Conservation (phyloP, 2,113 vertebrate genomes). For the Tenrec ecaudatus region DNA sequence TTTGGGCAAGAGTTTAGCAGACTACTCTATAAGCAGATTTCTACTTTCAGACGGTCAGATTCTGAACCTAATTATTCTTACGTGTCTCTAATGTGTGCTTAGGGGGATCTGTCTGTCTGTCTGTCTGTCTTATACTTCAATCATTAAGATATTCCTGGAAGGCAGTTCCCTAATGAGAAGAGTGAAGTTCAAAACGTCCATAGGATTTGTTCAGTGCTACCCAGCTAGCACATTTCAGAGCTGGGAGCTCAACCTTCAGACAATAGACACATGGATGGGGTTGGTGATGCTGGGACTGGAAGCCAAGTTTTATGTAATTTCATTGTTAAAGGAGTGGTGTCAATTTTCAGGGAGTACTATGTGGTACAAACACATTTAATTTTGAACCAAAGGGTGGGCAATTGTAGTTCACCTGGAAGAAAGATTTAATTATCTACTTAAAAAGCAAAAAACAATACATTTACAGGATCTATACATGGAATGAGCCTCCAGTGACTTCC, state of each 20-base stretch:
- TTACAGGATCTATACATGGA: too few species aligned
- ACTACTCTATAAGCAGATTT: slow-evolving; percentile 6
- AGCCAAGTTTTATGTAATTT: background rate
- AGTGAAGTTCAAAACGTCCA: too few species aligned
- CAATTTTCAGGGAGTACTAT: background rate
- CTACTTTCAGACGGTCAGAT: background rate
- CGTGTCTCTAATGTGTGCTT: background rate
- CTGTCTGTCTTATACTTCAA: background rate
- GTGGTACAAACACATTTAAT: background rate
- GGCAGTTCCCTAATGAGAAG: background rate
- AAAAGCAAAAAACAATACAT: too few species aligned
- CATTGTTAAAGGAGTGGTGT: background rate
- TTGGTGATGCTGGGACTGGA: background rate
- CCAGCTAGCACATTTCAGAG: background rate
- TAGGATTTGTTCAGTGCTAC: background rate
- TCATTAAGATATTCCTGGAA: background rate
- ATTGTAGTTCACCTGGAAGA: background rate
- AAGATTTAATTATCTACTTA: background rate
- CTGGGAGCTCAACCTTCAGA: background rate
- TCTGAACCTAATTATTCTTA: background rate
- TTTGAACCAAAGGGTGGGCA: background rate
- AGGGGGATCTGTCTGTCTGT: background rate
- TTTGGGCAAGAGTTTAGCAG: background rate
- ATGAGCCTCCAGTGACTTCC: too few species aligned
- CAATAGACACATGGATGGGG: background rate